These are phyloP conservation scores for Sericinus montela DNA, from an alignment of 2,888 invertebrate genomes.

Conservation along the genomic window DNA sequence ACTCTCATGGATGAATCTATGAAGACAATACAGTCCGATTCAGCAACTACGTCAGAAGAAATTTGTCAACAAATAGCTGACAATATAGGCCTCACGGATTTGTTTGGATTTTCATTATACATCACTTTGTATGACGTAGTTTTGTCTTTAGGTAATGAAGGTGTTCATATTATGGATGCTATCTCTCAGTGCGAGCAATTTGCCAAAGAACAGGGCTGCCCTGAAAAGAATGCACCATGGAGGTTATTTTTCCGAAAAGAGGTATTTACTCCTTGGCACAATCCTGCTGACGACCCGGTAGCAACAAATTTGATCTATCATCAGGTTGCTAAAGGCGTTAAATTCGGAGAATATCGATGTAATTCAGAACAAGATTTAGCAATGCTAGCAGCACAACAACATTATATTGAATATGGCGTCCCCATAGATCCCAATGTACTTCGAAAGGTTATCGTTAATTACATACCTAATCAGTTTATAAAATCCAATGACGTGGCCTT, in stretches of 20 bases:
- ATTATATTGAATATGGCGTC: constrained; percentile 89
- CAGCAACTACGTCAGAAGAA: constrained; percentile 94
- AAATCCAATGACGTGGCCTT: constrained; percentile 81
- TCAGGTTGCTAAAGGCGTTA: constrained; percentile 92
- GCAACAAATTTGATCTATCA: constrained; percentile 94
- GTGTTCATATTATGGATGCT: constrained; percentile 97
- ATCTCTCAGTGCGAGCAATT: constrained; percentile 98
- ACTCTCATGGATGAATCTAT: constrained; percentile 93
- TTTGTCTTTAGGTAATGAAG: constrained; percentile 91
- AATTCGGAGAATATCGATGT: constrained; percentile 95
- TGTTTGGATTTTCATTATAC: constrained; percentile 95
- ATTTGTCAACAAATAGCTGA: constrained; percentile 89
- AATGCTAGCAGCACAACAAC: constrained; percentile 93
- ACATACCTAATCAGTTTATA: constrained; percentile 88
- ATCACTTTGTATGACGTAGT: constrained; percentile 95
- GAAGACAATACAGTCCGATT: constrained; percentile 91
- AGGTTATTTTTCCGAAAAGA: constrained; percentile 92
- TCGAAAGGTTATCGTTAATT: constrained; percentile 85
- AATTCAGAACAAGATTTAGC: constrained; percentile 90
- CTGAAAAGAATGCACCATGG: constrained; percentile 93
- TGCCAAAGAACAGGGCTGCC: constrained; percentile 92
- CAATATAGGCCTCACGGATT: constrained; percentile 86
- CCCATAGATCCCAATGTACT: constrained; percentile 84
- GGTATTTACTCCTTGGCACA: constrained; percentile 95
- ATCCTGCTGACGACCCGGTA: constrained; percentile 87